phyloP scores from a whole-genome alignment of 2,888 invertebrate genomes.

The Metellina segmentata region DNA sequence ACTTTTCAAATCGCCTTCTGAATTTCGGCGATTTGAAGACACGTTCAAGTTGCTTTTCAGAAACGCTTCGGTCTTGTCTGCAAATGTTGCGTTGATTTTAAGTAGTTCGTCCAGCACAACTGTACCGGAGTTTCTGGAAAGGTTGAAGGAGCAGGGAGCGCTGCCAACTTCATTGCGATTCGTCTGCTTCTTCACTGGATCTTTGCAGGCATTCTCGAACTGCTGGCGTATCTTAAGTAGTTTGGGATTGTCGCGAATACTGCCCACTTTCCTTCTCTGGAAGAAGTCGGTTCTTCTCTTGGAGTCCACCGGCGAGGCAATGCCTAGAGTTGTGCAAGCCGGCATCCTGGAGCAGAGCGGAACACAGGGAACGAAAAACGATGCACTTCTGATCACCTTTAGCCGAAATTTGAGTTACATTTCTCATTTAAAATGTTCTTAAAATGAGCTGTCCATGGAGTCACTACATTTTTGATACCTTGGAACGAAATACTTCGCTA shows the following conservation, averaged over 20 bases:
- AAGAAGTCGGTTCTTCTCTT: conserved; percentile 42
- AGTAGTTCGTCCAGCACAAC: conserved; percentile 36
- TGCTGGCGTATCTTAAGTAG: conserved; percentile 67
- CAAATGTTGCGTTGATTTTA: conserved; percentile 30
- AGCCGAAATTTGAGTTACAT: conserved; percentile 28
- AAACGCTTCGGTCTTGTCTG: conserved; percentile 23
- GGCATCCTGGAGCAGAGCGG: conserved; percentile 24
- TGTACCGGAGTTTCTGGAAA: conserved; percentile 26
- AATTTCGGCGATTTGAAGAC: conserved; percentile 40
- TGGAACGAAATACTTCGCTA: no score
- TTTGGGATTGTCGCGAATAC: conserved; percentile 70
- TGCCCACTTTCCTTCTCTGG: conserved; percentile 67
- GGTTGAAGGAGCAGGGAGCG: conserved; percentile 51
- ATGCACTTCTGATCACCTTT: neutral
- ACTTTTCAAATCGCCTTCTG: conserved; percentile 56
- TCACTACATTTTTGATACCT: no score
- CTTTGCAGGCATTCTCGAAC: conserved; percentile 54
- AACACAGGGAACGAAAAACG: neutral
- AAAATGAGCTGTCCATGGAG: no score
- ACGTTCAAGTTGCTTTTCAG: conserved; percentile 3
- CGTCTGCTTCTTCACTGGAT: neutral
- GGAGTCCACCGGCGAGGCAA: neutral
- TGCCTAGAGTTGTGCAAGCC: neutral
- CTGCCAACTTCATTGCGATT: conserved; percentile 1
- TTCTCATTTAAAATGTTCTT: conserved; percentile 25